Evolutionary conservation across 2,888 invertebrate genomes (phyloP).

Genomic region (Diarsia dahlii): DNA sequence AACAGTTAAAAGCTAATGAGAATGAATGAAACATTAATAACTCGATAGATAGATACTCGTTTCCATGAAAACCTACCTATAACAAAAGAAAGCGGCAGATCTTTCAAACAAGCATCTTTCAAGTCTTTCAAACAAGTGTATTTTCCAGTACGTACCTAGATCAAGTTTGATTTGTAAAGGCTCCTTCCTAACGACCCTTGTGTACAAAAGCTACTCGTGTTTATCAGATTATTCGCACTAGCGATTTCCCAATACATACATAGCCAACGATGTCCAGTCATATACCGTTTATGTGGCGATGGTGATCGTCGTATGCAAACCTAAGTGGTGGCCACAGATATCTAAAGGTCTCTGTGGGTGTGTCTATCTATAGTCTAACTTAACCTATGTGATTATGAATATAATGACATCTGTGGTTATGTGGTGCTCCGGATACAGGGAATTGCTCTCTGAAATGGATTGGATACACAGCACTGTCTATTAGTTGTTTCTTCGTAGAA

Average conservation of each 20-base stretch:
- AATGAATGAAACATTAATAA: not conserved
- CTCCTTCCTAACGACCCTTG: conserved; percentile 30
- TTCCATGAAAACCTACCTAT: conserved; percentile 6
- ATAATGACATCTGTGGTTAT: conserved; percentile 11
- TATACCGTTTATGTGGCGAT: conserved; percentile 29
- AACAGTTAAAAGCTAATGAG: not conserved
- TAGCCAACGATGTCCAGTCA: not conserved
- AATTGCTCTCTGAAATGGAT: not conserved
- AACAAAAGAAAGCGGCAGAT: conserved; percentile 21
- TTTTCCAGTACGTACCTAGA: conserved; percentile 42
- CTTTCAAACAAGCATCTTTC: conserved; percentile 32
- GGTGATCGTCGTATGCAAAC: conserved; percentile 26
- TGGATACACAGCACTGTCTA: not conserved
- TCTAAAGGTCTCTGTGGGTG: conserved; percentile 9
- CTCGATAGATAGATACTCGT: not conserved
- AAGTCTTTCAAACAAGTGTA: conserved; percentile 23
- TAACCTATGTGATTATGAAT: not conserved
- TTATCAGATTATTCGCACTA: conserved; percentile 49
- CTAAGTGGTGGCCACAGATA: conserved; percentile 8
- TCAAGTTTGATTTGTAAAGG: conserved; percentile 51
- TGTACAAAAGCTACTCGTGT: conserved; percentile 40
- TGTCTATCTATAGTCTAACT: not conserved
- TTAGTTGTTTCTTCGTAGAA: not conserved
- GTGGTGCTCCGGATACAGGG: conserved; percentile 1
- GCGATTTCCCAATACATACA: conserved; percentile 38